A percentile compares a stretch with the other conserved stretches of the same genome.
Conservation (phyloP, 2,888 invertebrate species). For the Augiades crinisus region DNA sequence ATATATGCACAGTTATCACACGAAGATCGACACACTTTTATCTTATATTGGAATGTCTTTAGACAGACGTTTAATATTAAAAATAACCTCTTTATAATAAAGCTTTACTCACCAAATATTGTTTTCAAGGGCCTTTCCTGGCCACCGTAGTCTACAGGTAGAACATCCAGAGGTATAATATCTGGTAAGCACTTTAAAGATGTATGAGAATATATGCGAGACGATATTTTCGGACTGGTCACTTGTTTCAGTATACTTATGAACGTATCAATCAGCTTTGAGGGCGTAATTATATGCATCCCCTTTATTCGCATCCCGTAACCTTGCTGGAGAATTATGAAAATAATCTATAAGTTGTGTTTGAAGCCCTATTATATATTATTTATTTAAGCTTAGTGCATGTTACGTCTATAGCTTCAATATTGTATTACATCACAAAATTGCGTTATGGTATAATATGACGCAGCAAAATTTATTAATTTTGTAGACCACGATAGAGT, state of each 20-base stretch:
- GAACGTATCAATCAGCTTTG: slow-evolving; percentile 46
- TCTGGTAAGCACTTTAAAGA: slow-evolving; percentile 40
- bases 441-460: too few relatives aligned
- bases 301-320: slow-evolving; percentile 53
- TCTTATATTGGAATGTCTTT: too few relatives aligned
- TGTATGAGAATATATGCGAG: slow-evolving; percentile 45
- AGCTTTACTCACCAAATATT: slow-evolving; percentile 42
- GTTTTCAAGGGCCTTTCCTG: slow-evolving; percentile 40
- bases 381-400: too few relatives aligned
- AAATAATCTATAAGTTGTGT: neutral
- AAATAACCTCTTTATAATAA: too few relatives aligned
- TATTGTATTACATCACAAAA: too few relatives aligned
- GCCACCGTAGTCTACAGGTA: slow-evolving; percentile 59
- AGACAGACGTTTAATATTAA: too few relatives aligned
- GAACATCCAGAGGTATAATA: slow-evolving; percentile 41
- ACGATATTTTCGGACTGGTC: slow-evolving; percentile 46
- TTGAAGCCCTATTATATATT: neutral
- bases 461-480: too few relatives aligned
- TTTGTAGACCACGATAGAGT: too few relatives aligned
- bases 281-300: slow-evolving; percentile 48
- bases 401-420: too few relatives aligned
- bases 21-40: slow-evolving; percentile 4
- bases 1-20: slow-evolving; percentile 10
- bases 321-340: slow-evolving; percentile 61
- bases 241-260: slow-evolving; percentile 47